Conservation (phyloP, 2,797 vertebrate genomes). For the Cygnus olor region DNA sequence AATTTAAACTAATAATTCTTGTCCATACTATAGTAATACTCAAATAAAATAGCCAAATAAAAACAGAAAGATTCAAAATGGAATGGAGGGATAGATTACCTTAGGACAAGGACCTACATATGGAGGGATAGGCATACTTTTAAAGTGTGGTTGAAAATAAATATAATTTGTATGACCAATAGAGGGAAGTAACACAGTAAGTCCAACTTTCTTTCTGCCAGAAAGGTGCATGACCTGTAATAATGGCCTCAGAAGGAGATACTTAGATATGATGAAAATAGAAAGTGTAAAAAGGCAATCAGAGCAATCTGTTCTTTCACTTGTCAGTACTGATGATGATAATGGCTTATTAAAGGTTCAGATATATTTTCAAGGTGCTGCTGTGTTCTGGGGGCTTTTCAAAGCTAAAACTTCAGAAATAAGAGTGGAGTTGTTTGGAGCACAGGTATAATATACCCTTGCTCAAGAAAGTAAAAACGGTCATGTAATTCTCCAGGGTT, state of each 20-base stretch:
- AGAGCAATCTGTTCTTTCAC: neutral
- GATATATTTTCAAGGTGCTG: neutral
- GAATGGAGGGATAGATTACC: neutral
- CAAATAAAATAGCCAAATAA: neutral
- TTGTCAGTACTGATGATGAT: neutral
- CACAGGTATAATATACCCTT: neutral
- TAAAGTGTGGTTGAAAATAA: neutral
- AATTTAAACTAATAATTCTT: neutral
- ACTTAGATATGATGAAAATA: neutral
- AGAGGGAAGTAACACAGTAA: neutral
- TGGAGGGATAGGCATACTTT: neutral
- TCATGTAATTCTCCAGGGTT: neutral
- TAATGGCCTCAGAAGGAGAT: neutral
- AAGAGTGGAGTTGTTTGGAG: neutral
- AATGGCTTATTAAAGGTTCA: neutral
- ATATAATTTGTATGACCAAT: neutral
- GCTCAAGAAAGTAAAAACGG: neutral
- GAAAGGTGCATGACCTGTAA: neutral
- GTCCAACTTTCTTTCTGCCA: neutral
- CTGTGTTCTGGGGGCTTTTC: neutral
- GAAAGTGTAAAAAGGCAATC: neutral
- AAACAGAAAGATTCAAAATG: neutral
- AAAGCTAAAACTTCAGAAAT: neutral
- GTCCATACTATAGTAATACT: neutral
- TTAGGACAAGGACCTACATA: neutral